Base-by-base conservation (phyloP, 2,888 invertebrate genomes). In the Microctonus hyperodae region DNA sequence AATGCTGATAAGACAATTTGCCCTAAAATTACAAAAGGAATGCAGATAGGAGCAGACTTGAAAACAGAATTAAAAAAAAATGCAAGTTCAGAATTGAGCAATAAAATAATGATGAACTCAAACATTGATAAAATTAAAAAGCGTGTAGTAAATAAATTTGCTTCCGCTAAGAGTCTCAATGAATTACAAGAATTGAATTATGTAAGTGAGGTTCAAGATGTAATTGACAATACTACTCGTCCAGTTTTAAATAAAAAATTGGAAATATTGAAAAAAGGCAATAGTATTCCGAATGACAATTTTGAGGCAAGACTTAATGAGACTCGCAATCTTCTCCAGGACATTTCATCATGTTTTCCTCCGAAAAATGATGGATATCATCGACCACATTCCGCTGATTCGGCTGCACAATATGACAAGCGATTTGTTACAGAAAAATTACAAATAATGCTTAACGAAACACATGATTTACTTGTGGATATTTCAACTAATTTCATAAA, bases 191-290 rank as follows among this genome's bases (percentile, higher is more conserved):
- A 77, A 2, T 65, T 76, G 0, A 74, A 75, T 37, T 81, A 81
- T 37, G 77, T 80, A 0, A 76, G 78, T 33, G 77, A 77, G 53
- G 79, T 82, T 6, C 80, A 81, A 44, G 74, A 78, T n/a, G 76
- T 80, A 3, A 79, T 82, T n/a, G 78, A 80, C 40, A 76, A 78
- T 33, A 79, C 79, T 0, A 5, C 7, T 1, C 76, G 75, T 28
- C 76, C 77, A 16, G 72, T 79, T n/a, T 79, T 78, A 37, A 76
- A 74, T 53, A 75, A 78, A 10, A 79, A 80, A 33, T 64, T 82
- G 0, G 76, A 79, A 13, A 74, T 78, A 28, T 67, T 81, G 3
- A 81, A 78, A 61, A 73, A 70, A 44, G 70, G 69, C 0, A 22
- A n/a, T 31, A 20, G 11, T 10, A 35, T 22, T 10, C 28, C 55